Conservation (phyloP, 2,797 vertebrate genomes). For the Notamacropus eugenii region DNA sequence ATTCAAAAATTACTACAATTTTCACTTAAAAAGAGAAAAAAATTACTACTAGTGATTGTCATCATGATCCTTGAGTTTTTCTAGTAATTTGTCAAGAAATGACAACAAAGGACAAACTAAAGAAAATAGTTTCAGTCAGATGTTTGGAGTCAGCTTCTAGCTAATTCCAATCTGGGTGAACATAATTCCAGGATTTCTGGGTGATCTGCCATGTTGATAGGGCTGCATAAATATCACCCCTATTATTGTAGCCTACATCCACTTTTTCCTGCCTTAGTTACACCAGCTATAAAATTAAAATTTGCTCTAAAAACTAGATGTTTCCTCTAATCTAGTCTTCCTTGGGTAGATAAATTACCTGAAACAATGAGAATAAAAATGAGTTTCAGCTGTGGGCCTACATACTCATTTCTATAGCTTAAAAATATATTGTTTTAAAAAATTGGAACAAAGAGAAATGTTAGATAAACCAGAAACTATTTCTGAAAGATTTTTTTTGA, state of each 20-base stretch:
- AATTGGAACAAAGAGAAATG: neutral
- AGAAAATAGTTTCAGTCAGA: neutral
- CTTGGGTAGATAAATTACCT: neutral
- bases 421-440: neutral
- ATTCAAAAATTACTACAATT: neutral
- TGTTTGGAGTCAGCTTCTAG: neutral
- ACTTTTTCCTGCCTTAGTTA: neutral
- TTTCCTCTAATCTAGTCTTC: neutral
- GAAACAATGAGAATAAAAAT: neutral
- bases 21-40: neutral
- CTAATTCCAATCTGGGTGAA: neutral
- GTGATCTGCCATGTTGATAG: neutral
- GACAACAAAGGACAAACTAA: neutral
- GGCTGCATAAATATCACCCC: neutral
- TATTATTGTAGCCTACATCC: neutral
- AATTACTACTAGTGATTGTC: neutral
- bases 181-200: neutral
- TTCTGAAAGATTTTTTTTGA: constrained; percentile 5
- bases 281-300: neutral
- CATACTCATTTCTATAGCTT: constrained; percentile 7
- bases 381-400: neutral
- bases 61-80: neutral
- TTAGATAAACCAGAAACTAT: neutral
- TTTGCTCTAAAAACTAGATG: neutral
- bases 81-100: neutral